Evolutionary conservation across 1,140 invertebrate species (phyloP).

Genomic region (Sycophaga agraensis): DNA sequence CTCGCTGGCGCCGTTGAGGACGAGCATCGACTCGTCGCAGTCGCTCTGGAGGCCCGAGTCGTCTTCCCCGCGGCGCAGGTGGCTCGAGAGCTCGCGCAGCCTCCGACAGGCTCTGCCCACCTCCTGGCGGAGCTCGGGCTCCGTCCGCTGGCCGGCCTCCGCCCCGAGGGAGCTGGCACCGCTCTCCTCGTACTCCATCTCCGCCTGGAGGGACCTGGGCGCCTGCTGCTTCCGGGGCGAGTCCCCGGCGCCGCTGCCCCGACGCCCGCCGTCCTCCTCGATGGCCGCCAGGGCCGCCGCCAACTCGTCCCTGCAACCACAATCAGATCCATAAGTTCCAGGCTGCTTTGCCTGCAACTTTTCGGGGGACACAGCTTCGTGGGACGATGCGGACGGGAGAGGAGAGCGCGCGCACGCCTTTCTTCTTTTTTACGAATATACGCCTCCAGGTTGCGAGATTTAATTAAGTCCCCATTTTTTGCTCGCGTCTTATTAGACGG

Average conservation of each 20-base stretch:
- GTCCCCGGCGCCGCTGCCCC: background rate
- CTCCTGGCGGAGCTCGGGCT: slow-evolving; percentile 66
- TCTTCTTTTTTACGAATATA: too few species aligned
- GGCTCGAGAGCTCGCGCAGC: slow-evolving; percentile 67
- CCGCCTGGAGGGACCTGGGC: slow-evolving; percentile 68
- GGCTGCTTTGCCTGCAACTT: too few species aligned
- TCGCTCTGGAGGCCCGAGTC: slow-evolving; percentile 63
- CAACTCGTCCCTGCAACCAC: slow-evolving; percentile 54
- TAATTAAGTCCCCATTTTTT: too few species aligned
- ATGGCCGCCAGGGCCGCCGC: slow-evolving; percentile 45
- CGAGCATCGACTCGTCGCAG: slow-evolving; percentile 57
- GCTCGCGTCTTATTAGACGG: too few species aligned
- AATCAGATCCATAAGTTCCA: too few species aligned
- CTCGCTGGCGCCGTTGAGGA: slow-evolving; percentile 51
- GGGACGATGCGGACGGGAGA: too few species aligned
- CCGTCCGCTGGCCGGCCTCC: slow-evolving; percentile 49
- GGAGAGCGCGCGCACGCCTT: too few species aligned
- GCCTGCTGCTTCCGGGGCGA: slow-evolving; percentile 25
- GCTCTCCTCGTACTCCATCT: slow-evolving; percentile 73
- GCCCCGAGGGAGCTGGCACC: slow-evolving; percentile 52
- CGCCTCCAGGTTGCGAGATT: too few species aligned
- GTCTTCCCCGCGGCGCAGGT: slow-evolving; percentile 72
- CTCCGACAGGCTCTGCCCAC: slow-evolving; percentile 66
- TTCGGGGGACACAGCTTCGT: too few species aligned
- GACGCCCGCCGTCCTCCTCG: slow-evolving; percentile 32